These are phyloP conservation scores for Vespertilio murinus DNA, from an alignment of 2,797 vertebrate genomes.

Conservation along the genomic window DNA sequence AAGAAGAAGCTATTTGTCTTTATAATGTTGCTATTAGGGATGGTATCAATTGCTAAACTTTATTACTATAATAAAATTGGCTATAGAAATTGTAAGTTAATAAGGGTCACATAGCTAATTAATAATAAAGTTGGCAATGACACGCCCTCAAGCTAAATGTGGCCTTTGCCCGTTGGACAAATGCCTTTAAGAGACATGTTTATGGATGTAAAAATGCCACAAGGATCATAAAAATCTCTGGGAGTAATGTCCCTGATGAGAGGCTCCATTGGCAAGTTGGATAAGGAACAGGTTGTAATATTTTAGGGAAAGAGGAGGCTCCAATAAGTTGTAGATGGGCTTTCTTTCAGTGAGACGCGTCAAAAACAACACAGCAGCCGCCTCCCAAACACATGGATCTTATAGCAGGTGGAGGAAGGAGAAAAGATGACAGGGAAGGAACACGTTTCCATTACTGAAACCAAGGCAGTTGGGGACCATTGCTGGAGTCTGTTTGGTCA, in stretches of 20 bases:
- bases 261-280: neutral
- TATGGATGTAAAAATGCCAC: neutral
- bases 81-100: slow-evolving; percentile 52
- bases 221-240: neutral
- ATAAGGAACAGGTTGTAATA: neutral
- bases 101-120: slow-evolving; percentile 8
- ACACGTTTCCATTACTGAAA: neutral
- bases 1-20: slow-evolving; percentile 4
- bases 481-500: neutral
- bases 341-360: neutral
- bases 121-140: slow-evolving; percentile 14
- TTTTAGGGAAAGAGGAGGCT: neutral
- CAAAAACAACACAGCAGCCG: neutral
- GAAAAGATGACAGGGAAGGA: neutral
- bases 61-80: no score
- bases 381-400: neutral
- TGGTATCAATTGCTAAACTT: slow-evolving; percentile 34
- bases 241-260: slow-evolving; percentile 13
- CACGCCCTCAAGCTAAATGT: slow-evolving; percentile 4
- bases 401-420: neutral
- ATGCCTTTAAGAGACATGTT: neutral
- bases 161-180: neutral
- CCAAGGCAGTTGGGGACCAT: neutral
- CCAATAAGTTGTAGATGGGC: neutral
- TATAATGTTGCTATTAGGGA: neutral